Evolutionary conservation across 2,797 vertebrate genomes (phyloP).

Genomic region (Premnoplex brunnescens): DNA sequence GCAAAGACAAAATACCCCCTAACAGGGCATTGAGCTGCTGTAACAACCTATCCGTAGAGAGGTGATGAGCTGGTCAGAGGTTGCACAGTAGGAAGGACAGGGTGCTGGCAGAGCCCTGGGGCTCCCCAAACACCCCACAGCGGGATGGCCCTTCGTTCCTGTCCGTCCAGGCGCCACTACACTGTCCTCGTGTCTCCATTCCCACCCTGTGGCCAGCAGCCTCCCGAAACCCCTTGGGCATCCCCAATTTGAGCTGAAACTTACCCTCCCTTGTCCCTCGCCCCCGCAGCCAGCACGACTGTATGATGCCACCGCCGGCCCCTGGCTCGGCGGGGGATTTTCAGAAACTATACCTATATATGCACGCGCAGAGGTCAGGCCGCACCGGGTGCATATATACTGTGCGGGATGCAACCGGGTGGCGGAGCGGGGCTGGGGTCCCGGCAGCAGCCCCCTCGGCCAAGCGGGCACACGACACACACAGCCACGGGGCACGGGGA

Average conservation of each 20-base stretch:
- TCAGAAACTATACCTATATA: slow-evolving; percentile 77
- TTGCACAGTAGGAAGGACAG: fast-evolving
- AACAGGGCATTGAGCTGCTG: neutral
- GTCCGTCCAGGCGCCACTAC: fast-evolving
- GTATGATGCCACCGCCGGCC: slow-evolving; percentile 23
- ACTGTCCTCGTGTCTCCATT: fast-evolving
- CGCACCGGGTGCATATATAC: slow-evolving; percentile 55
- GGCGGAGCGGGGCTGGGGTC: neutral
- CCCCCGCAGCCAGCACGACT: neutral
- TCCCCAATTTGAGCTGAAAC: neutral
- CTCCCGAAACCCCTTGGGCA: neutral
- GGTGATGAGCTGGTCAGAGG: neutral
- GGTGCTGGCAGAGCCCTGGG: neutral
- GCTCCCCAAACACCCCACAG: fast-evolving
- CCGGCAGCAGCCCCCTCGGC: neutral
- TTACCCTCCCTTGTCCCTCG: neutral
- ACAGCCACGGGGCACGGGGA: slow-evolving; percentile 36
- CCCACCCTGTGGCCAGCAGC: neutral
- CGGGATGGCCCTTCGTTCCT: neutral
- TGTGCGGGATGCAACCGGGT: slow-evolving; percentile 39
- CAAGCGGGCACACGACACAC: slow-evolving; percentile 65
- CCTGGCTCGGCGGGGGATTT: slow-evolving; percentile 14
- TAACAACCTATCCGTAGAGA: fast-evolving
- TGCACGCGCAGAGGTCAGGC: slow-evolving; percentile 61
- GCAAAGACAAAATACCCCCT: neutral